Conservation (phyloP, 2,797 vertebrate species). For the Macrochelys suwanniensis region DNA sequence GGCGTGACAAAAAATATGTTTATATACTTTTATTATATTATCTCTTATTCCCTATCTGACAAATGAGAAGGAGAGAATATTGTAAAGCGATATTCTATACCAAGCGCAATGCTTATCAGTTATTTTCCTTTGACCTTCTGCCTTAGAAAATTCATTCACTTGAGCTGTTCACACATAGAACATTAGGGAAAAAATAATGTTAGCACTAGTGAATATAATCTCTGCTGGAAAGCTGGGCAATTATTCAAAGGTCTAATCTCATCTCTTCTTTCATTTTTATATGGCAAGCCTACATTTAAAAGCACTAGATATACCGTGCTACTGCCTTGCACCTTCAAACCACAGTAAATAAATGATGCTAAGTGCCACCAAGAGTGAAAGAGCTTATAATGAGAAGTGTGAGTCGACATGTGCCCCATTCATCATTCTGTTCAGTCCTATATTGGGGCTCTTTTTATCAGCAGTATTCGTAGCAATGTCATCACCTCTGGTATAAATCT, state of each 20-base stretch:
- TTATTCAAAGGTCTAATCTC: slow-evolving; percentile 86
- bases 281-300: slow-evolving; percentile 83
- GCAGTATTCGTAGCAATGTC: slow-evolving; percentile 93
- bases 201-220: slow-evolving; percentile 84
- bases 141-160: slow-evolving; percentile 86
- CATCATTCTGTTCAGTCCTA: slow-evolving; percentile 91
- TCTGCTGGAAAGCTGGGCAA: slow-evolving; percentile 82
- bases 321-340: slow-evolving; percentile 79
- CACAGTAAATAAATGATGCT: slow-evolving; percentile 85
- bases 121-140: slow-evolving; percentile 85
- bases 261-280: slow-evolving; percentile 89
- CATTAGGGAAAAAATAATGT: slow-evolving; percentile 83
- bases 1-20: slow-evolving; percentile 65
- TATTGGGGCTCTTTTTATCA: slow-evolving; percentile 94
- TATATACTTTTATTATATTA: slow-evolving; percentile 80
- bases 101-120: slow-evolving; percentile 83
- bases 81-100: slow-evolving; percentile 80
- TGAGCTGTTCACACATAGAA: slow-evolving; percentile 76
- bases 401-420: slow-evolving; percentile 90
- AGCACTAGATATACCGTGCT: slow-evolving; percentile 81
- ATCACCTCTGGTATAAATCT: slow-evolving; percentile 94
- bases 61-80: slow-evolving; percentile 69
- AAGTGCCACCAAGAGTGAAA: slow-evolving; percentile 87
- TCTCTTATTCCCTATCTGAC: slow-evolving; percentile 75
- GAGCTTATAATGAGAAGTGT: slow-evolving; percentile 93